Evolutionary conservation across 2,113 vertebrate genomes (phyloP).

Genomic region (Gila orcuttii): DNA sequence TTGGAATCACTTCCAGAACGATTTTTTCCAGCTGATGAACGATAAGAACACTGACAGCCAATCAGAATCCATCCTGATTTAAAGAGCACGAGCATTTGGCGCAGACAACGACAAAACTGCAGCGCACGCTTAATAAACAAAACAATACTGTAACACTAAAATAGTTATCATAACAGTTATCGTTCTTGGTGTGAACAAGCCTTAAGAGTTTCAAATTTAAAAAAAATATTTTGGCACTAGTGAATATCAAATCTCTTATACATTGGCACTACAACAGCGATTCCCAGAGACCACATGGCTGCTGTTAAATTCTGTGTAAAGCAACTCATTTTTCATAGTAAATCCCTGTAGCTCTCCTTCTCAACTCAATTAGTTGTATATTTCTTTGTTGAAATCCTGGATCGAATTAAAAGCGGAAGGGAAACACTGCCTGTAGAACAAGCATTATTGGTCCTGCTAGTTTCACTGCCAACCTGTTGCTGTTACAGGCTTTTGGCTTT

Average conservation of each 20-base stretch:
- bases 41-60: no score
- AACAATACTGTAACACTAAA: no score
- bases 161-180: no score
- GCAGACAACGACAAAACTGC: no score
- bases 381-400: slow-evolving; percentile 51
- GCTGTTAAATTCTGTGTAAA: slow-evolving; percentile 8
- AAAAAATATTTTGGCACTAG: not conserved
- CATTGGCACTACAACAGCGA: not conserved
- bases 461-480: slow-evolving; percentile 71
- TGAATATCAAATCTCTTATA: not conserved
- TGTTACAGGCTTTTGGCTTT: slow-evolving; percentile 63
- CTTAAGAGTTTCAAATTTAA: not conserved
- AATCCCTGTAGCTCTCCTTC: slow-evolving; percentile 21
- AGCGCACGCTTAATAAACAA: no score
- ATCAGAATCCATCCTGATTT: no score
- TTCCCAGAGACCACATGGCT: not conserved
- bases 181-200: no score
- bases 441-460: slow-evolving; percentile 63
- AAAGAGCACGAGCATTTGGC: no score
- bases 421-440: slow-evolving; percentile 57
- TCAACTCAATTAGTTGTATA: slow-evolving; percentile 56
- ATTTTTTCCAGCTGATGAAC: no score
- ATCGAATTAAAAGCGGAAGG: slow-evolving; percentile 56
- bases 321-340: not conserved
- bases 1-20: no score